Base-by-base conservation (phyloP, 2,113 vertebrate species). In the Gobio gobio region DNA sequence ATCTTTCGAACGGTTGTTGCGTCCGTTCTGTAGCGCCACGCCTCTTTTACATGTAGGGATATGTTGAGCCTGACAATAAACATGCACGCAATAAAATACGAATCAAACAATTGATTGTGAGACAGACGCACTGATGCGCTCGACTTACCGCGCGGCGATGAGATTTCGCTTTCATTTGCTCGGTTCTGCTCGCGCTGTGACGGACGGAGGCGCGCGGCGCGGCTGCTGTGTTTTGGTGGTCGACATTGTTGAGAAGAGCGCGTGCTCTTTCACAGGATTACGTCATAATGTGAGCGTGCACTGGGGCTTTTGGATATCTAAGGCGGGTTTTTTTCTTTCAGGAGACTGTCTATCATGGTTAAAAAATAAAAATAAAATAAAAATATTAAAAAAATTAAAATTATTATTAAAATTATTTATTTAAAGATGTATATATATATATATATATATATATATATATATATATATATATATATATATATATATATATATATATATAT, bases 241-340 rank as follows among this genome's bases (percentile, higher is more conserved):
- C 68, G 78, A 86, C 84, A 86, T 86, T 81, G 84, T 86, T 86
- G 76, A 47, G 84, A 86, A 61, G 54, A 81, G 78, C 76, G 84
- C 78, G 78, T 81, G 84, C 84, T 86, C 84, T 86, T 86, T 86
- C 84, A 75, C 78, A 8, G 78, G 68, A 80, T 86, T 86, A 86
- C 84, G 84, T 86, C 84, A 86, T 81, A 33, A 81, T 74, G 58
- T 54, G 68, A 72, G 78, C 77, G 66, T 80, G 78, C 84, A 70
- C 73, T 59, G 64, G 76, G 78, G 63, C 47, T 82, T 36, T 58
- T 58, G 54, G 56, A 59, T 58, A 10, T 10, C 51, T 36, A 29
- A 40, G 3, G 29, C 7, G 16, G 22, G 10, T 10, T 77, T 49
- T n/a, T 16, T 40, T 10, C 10, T 22, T 22, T 26, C 68, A n/a